Conservation (phyloP, 2,888 invertebrate genomes). For the Zygogramma bicolorata region DNA sequence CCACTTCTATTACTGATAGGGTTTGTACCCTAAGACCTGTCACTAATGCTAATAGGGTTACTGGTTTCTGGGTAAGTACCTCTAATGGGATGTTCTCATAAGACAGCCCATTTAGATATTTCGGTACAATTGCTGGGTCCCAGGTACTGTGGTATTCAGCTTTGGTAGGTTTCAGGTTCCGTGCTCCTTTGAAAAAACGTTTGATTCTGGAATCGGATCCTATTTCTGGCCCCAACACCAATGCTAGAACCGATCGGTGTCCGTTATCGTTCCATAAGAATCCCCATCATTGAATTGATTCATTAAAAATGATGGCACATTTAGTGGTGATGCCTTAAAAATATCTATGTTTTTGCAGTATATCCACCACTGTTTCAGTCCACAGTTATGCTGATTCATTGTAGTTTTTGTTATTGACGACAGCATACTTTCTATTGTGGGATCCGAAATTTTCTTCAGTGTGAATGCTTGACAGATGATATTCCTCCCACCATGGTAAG, state of each 20-base stretch:
- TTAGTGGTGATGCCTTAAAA: background rate
- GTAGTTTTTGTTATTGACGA: background rate
- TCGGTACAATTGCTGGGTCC: constrained; percentile 8
- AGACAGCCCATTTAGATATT: background rate
- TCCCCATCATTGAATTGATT: background rate
- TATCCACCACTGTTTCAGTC: background rate
- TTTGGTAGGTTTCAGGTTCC: background rate
- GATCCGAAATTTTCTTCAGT: too few relatives aligned
- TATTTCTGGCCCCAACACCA: background rate
- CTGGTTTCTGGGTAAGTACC: background rate
- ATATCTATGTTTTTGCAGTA: background rate
- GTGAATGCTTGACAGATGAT: constrained; percentile 9
- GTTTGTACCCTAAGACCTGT: background rate
- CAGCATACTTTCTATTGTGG: background rate
- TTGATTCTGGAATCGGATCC: background rate
- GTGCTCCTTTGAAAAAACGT: constrained; percentile 22
- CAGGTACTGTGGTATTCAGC: constrained; percentile 25
- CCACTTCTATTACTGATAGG: background rate
- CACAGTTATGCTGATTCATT: background rate
- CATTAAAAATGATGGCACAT: background rate
- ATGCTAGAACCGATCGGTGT: constrained; percentile 12
- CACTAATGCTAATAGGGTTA: too few relatives aligned
- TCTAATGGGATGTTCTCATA: background rate
- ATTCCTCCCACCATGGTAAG: constrained; percentile 5
- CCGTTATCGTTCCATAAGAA: constrained; percentile 4